Evolutionary conservation across 2,113 vertebrate species (phyloP).

Genomic region (Solea senegalensis): DNA sequence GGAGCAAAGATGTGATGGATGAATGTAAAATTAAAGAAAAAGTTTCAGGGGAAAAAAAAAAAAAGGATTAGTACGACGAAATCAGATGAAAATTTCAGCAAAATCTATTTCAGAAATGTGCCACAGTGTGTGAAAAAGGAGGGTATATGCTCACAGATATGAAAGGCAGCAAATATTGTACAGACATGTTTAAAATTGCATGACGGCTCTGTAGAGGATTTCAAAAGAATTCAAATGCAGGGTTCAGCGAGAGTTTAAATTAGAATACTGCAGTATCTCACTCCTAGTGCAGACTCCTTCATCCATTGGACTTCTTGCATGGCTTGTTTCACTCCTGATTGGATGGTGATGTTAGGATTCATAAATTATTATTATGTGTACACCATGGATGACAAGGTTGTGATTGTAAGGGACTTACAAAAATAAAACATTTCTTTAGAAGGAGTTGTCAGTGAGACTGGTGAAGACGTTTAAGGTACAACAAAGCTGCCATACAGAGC

Average conservation of each 20-base stretch:
- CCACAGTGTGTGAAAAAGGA: constrained; percentile 43
- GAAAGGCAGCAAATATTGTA: constrained; percentile 68
- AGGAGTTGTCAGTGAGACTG: not conserved
- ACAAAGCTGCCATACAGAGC: not conserved
- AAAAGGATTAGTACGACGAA: constrained; percentile 1
- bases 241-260: constrained; percentile 79
- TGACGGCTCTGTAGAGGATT: constrained; percentile 71
- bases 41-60: not conserved
- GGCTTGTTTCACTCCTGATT: not conserved
- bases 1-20: constrained; percentile 10
- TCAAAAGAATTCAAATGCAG: constrained; percentile 79
- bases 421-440: not conserved
- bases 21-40: constrained; percentile 39
- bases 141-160: constrained; percentile 64
- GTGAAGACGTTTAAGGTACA: not conserved
- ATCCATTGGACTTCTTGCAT: constrained; percentile 1
- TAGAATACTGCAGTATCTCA: constrained; percentile 60
- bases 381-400: too few relatives aligned
- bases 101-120: constrained; percentile 65
- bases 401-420: too few relatives aligned
- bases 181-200: constrained; percentile 75
- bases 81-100: constrained; percentile 52
- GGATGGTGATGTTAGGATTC: not conserved
- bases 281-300: constrained; percentile 1
- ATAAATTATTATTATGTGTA: not conserved